Percentiles rank a stretch among this genome's conserved stretches.
Conservation (phyloP, 2,113 vertebrate genomes). For the Phalacrocorax aristotelis region DNA sequence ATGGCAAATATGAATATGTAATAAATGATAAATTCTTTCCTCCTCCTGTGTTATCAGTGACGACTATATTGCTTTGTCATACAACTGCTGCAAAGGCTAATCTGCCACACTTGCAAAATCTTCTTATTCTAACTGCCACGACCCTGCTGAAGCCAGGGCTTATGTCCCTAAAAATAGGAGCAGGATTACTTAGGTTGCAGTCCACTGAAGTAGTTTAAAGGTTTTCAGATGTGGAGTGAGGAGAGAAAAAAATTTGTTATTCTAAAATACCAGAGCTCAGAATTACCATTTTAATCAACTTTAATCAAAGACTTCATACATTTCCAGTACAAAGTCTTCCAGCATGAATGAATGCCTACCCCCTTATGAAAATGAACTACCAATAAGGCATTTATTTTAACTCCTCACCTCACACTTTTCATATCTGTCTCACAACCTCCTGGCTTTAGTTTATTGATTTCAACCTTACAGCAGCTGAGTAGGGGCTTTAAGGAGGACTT, state of each 20-base stretch:
- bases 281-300: constrained; percentile 50
- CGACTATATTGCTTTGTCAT: constrained; percentile 75
- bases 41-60: constrained; percentile 49
- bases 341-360: background rate
- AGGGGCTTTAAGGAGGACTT: background rate
- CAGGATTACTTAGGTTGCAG: constrained; percentile 75
- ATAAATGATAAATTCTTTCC: constrained; percentile 47
- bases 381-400: background rate
- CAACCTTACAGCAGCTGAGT: background rate
- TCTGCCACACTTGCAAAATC: constrained; percentile 77
- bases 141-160: constrained; percentile 72
- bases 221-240: constrained; percentile 47
- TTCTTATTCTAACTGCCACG: constrained; percentile 74
- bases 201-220: constrained; percentile 69
- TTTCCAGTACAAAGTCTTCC: background rate
- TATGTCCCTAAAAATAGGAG: constrained; percentile 80
- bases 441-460: background rate
- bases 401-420: background rate
- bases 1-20: constrained; percentile 31
- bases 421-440: background rate
- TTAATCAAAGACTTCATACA: constrained; percentile 35
- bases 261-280: constrained; percentile 34
- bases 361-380: background rate
- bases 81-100: constrained; percentile 69
- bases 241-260: constrained; percentile 3